phyloP scores from a whole-genome alignment of 2,113 vertebrate species.

The Butorides virescens region DNA sequence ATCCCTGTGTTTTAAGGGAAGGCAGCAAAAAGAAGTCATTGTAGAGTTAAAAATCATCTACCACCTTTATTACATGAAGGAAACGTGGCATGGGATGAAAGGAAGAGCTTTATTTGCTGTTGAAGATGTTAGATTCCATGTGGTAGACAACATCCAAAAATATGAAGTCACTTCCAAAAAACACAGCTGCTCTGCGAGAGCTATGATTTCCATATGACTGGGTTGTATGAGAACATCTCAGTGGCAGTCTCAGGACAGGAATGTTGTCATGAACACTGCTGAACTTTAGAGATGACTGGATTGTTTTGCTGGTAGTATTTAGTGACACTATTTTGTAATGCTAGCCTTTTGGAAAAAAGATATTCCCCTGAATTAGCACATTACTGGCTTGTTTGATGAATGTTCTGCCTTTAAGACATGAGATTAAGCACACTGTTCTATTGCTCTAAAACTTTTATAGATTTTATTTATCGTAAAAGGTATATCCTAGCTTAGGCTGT shows the following conservation, averaged over 20 bases:
- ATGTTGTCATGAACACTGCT: slow-evolving; percentile 17
- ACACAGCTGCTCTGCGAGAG: slow-evolving; percentile 46
- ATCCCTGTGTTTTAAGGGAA: background rate
- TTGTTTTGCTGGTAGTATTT: slow-evolving; percentile 46
- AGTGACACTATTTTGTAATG: slow-evolving; percentile 18
- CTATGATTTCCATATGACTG: slow-evolving; percentile 47
- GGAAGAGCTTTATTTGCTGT: slow-evolving; percentile 53
- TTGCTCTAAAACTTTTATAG: background rate
- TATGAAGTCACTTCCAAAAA: slow-evolving; percentile 57
- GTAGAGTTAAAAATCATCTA: slow-evolving; percentile 3
- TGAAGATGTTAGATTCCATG: slow-evolving; percentile 43
- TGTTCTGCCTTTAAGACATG: background rate
- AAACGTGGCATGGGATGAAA: slow-evolving; percentile 47
- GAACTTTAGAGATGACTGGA: background rate
- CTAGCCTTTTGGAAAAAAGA: slow-evolving; percentile 2
- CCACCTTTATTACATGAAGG: slow-evolving; percentile 23
- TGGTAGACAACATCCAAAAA: slow-evolving; percentile 43
- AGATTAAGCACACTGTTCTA: background rate
- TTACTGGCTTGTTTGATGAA: background rate
- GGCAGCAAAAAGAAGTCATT: background rate
- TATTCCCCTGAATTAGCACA: slow-evolving; percentile 11
- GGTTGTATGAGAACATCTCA: slow-evolving; percentile 18
- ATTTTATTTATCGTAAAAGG: background rate
- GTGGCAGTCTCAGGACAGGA: slow-evolving; percentile 27
- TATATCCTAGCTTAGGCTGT: background rate